Conservation (phyloP, 2,888 invertebrate species). For the Sminthurinus aureus region DNA sequence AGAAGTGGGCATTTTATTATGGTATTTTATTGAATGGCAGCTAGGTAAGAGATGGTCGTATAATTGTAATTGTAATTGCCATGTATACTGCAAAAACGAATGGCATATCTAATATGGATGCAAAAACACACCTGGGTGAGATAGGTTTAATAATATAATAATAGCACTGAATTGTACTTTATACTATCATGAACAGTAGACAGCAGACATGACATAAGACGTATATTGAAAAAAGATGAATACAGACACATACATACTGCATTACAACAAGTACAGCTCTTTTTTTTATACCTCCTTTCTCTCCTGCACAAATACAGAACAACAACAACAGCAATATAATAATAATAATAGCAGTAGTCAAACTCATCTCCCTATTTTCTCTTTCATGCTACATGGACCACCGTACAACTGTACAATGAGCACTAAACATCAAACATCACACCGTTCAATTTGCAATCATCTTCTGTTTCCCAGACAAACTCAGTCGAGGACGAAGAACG, state of each 20-base stretch:
- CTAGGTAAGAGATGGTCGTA: background rate
- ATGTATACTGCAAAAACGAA: background rate
- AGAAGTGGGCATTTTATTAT: background rate
- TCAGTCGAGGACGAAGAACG: slow-evolving; percentile 8
- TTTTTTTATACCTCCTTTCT: too few species aligned
- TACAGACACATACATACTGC: too few species aligned
- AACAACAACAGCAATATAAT: background rate
- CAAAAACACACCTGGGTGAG: background rate
- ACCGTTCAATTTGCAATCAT: background rate
- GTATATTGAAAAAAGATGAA: too few species aligned
- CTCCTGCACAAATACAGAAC: too few species aligned
- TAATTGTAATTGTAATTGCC: background rate
- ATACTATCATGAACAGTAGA: too few species aligned
- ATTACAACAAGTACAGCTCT: too few species aligned
- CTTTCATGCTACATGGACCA: background rate
- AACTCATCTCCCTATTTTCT: background rate
- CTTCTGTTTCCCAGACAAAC: background rate
- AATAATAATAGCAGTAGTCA: background rate
- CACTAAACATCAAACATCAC: background rate
- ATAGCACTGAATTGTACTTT: background rate
- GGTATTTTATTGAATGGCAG: slow-evolving; percentile 5
- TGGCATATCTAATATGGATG: background rate
- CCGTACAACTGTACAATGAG: background rate
- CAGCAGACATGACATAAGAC: too few species aligned
- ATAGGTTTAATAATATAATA: background rate